Percentiles rank a stretch among this genome's conserved stretches.
phyloP scores from a whole-genome alignment of 2,797 vertebrate genomes.

The Melanotaenia trifasciata region DNA sequence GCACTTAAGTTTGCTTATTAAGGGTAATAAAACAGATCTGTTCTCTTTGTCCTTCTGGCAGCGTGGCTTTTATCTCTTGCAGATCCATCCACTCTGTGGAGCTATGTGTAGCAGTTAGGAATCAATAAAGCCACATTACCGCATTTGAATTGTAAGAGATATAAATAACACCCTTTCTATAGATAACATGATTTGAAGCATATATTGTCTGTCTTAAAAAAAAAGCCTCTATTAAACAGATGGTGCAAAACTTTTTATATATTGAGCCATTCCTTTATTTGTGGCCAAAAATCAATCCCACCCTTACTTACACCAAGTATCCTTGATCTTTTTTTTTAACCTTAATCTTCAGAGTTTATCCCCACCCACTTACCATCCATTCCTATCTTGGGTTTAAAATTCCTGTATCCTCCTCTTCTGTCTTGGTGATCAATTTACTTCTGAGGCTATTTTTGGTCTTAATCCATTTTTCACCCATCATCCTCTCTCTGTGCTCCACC shows the following conservation, averaged over 20 bases:
- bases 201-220: not conserved
- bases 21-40: conserved; percentile 15
- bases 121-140: conserved; percentile 22
- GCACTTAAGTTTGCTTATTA: conserved; percentile 25
- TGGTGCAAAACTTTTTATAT: not conserved
- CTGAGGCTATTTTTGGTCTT: conserved; percentile 48
- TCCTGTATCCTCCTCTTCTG: conserved; percentile 23
- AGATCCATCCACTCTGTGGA: not conserved
- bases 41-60: conserved; percentile 20
- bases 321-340: conserved; percentile 18
- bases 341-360: conserved; percentile 5
- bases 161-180: not conserved
- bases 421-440: conserved; percentile 31
- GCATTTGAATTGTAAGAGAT: conserved; percentile 1
- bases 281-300: not conserved
- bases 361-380: not conserved
- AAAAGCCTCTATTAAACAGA: not conserved
- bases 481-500: conserved; percentile 34
- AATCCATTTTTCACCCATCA: conserved; percentile 54
- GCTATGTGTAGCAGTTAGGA: conserved; percentile 17
- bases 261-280: not conserved
- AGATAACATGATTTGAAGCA: not conserved
- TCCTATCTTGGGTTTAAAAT: conserved; percentile 38
- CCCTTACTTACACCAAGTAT: not conserved
- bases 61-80: conserved; percentile 7